Base-by-base conservation (phyloP, 37 sponge, comb jelly and placozoan species). In the Oopsacas minuta region DNA sequence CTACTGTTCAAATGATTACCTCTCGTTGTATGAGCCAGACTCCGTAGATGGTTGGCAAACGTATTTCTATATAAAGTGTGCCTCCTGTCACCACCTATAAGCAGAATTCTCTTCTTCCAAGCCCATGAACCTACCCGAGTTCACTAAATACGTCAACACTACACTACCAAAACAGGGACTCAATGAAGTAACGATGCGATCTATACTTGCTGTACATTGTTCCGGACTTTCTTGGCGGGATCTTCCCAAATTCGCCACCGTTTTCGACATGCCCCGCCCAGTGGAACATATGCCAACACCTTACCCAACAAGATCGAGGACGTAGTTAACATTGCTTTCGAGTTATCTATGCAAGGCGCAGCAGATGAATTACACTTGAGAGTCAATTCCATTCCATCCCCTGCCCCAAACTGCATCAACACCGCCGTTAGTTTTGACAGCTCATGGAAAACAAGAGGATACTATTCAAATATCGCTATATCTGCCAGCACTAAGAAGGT, bases 401-500 rank as follows among this genome's bases (percentile, higher is more conserved):
- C 75, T 32, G 75, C 28, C 7, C 75, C 30, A 7, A n/a, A n/a
- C 22, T 61, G 75, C 75, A 25, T 61, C 30, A 61, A 61, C 75
- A n/a, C 28, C 7, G 75, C 75, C 22, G 75, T 61, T 12, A 61
- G 75, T n/a, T 61, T 61, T 34, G 75, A 61, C 30, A 61, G 75
- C 28, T 61, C 75, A 20, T 61, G 75, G 75, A 61, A 61, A 12
- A 61, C 75, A 34, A 25, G 75, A 3, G 75, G 75, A 61, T 61
- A 32, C 30, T 61, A 61, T 61, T 61, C 75, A 3, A 61, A 61
- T 34, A 32, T n/a, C 28, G 75, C 75, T 32, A 61, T 61, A 5
- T 61, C 75, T 61, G 75, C 75, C 75, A 61, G 32, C 30, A 61
- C 17, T 3, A 61, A 61, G 75, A 61, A 61, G 22, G 75, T 61